Evolutionary conservation across 2,113 vertebrate species (phyloP), one percentile per base, ranked within the genome.

Genomic region (Poeciliopsis retropinna): DNA sequence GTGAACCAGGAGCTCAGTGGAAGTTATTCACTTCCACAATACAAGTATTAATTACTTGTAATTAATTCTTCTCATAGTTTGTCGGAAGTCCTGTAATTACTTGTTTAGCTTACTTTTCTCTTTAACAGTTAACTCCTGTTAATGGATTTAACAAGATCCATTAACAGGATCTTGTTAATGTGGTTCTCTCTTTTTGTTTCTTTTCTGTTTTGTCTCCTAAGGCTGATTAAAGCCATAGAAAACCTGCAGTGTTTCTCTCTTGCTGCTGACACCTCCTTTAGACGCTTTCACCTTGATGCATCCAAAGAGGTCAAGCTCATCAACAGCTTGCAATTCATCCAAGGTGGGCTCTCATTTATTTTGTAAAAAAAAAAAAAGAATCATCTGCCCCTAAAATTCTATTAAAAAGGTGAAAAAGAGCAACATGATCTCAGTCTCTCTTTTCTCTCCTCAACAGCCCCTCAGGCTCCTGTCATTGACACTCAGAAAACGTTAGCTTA

Each of bases 401-500:
- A 37, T 37, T 37, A 12, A 37, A 37, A 37, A 37, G 34, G 34
- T 37, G 34, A 15, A 47, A 17, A 47, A 17, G 51, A 57, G 3
- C 51, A 57, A 9, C 51, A 57, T 9, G 10, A 10, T 57, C 51
- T n/a, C 7, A 10, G 22, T 47, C 44, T 7, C 44, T 7, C 44
- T 54, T 61, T 4, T 41, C 1, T 66, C 37, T 60, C 31, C 27
- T 30, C 80, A 15, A 32, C 94, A 99, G 97, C 95, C 0, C 98
- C 97, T 0, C 90, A 97, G 80, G 97, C 97, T 29, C 98, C 98
- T 0, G 98, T 99, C 79, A 98, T 99, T 0, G 98, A 99, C 93
- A 99, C 98, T 4, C 97, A 99, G 89, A 96, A 97, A 88, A 99
- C 97, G 19, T 94, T 98, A 44, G 97, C 97, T 66, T 99, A 99